Evolutionary conservation across 2,888 invertebrate genomes (phyloP), one percentile per base, ranked within the genome.

Genomic region (Meandrusa payeni): DNA sequence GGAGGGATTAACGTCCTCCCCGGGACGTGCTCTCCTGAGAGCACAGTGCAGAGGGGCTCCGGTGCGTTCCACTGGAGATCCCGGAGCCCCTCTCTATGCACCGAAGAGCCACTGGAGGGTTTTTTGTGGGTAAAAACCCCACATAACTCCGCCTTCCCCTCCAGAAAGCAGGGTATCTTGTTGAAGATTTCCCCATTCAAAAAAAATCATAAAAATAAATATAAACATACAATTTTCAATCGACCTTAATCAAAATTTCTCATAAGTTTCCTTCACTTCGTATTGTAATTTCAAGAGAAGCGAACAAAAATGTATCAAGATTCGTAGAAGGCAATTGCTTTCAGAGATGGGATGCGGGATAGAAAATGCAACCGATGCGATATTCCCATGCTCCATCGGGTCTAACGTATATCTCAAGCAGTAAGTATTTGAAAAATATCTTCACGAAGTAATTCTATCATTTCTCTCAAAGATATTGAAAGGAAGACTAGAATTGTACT

Each of bases 311-410:
- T 17, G 31, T 26, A 43, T 37, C 32, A 26, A 37, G 11, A 43
- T 43, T 43, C 38, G 32, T 26, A 26, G 19, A 38, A 32, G 32
- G 43, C 31, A 31, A 43, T 38, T 22, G 27, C 27, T 38, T 23
- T 27, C 15, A 32, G 43, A 43, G 54, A 64, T 64, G 64, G 61
- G 59, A 51, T 57, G 66, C 59, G 64, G 32, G 37, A 37, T 27
- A 44, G 43, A 73, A 74, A 74, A 64, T 71, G 73, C 74, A 73
- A 64, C 57, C 65, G 51, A 65, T 68, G 67, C 66, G 63, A 65
- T 73, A 70, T 69, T 69, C 67, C 61, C 61, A 55, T 68, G 55
- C 59, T 64, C 58, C 59, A 53, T 64, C 46, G 64, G 67, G 61
- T 65, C 59, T 59, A 67, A 63, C 62, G 50, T 67, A 65, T 71